Evolutionary conservation across 2,113 vertebrate species (phyloP).

Genomic region (Ginglymostoma cirratum): DNA sequence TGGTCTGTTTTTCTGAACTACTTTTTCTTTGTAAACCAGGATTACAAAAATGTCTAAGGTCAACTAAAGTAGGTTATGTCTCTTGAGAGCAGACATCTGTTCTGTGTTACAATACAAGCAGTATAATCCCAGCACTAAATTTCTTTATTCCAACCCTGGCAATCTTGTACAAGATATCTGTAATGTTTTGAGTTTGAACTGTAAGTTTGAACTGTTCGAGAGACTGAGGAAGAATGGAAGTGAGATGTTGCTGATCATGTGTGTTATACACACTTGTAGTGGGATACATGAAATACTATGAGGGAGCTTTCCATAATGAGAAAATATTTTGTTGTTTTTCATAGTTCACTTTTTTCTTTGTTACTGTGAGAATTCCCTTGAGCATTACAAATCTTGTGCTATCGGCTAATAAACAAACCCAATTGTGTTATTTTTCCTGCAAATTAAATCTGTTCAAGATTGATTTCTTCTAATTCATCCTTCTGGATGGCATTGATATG

Average conservation of each 20-base stretch:
- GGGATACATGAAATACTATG: background rate
- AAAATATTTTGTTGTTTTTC: conserved; percentile 7
- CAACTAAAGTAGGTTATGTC: conserved; percentile 20
- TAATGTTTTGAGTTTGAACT: background rate
- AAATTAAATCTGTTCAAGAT: background rate
- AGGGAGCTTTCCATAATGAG: background rate
- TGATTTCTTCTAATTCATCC: background rate
- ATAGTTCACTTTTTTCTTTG: background rate
- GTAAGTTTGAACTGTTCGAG: background rate
- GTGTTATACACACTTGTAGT: background rate
- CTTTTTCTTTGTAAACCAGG: conserved; percentile 9
- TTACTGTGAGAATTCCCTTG: background rate
- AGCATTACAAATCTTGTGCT: background rate
- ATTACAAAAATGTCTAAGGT: conserved; percentile 29
- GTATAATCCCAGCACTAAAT: background rate
- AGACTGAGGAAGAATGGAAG: background rate
- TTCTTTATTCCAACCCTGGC: conserved; percentile 13
- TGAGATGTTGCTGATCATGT: background rate
- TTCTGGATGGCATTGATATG: background rate
- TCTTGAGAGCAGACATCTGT: conserved; percentile 37
- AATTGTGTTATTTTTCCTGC: background rate
- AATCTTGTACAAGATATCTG: background rate
- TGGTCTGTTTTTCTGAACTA: conserved; percentile 1
- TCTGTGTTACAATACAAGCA: conserved; percentile 18
- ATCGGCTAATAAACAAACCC: background rate